Conservation (phyloP, 2,888 invertebrate species). For the Lampropteryx suffumata region DNA sequence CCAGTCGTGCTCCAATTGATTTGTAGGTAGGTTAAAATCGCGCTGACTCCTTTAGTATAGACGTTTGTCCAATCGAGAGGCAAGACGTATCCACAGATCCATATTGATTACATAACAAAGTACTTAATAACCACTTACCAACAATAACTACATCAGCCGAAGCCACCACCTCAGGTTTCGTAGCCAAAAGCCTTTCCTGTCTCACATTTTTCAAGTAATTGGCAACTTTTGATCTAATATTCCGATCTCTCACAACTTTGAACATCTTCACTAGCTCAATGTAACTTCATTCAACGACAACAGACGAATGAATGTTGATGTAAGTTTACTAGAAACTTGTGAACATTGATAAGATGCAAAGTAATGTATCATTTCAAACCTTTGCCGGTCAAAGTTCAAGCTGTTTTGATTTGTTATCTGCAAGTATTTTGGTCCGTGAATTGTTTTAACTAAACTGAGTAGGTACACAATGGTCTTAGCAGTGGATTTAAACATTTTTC, state of each 20-base stretch:
- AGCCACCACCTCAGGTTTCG: conserved; percentile 58
- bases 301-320: conserved; percentile 31
- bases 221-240: conserved; percentile 47
- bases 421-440: conserved; percentile 21
- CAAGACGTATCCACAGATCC: too few relatives aligned
- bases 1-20: too few relatives aligned
- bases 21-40: too few relatives aligned
- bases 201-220: conserved; percentile 54
- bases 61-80: too few relatives aligned
- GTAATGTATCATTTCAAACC: conserved; percentile 25
- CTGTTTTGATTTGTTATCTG: conserved; percentile 43
- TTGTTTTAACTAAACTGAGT: conserved; percentile 1
- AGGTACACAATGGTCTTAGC: too few relatives aligned
- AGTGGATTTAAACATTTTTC: too few relatives aligned
- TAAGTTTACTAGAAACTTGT: conserved; percentile 11
- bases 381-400: conserved; percentile 45
- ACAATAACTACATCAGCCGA: conserved; percentile 91
- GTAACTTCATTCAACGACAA: conserved; percentile 31
- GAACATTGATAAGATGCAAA: conserved; percentile 27
- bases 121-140: conserved; percentile 70
- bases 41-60: too few relatives aligned
- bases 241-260: conserved; percentile 58
- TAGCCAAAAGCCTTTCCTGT: conserved; percentile 45
- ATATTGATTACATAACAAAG: not conserved
- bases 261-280: conserved; percentile 52